Conservation (phyloP, 2,113 vertebrate genomes). For the Alethe castanea region DNA sequence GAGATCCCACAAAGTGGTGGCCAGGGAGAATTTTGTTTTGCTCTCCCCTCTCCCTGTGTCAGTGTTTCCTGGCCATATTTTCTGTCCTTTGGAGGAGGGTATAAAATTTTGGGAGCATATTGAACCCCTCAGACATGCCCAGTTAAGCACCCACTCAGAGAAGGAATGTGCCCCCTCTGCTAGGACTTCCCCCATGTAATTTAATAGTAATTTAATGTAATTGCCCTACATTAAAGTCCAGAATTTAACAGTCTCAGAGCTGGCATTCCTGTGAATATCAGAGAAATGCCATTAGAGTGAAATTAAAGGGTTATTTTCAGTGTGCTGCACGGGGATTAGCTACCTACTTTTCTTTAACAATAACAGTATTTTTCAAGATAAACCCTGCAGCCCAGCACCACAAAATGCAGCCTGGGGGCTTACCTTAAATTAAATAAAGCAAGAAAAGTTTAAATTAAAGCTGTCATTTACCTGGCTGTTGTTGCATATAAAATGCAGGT, state of each 20-base stretch:
- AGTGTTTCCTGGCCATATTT: not conserved
- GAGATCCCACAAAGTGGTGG: not conserved
- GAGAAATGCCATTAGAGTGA: not conserved
- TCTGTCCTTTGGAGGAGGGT: not conserved
- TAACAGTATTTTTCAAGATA: slow-evolving; percentile 16
- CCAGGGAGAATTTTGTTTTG: not conserved
- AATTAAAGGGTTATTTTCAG: slow-evolving; percentile 25
- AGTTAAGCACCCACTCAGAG: not conserved
- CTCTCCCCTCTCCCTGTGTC: not conserved
- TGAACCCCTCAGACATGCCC: not conserved
- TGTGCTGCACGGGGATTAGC: not conserved
- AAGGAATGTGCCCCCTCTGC: not conserved
- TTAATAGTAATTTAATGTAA: not conserved
- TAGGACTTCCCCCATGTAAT: not conserved
- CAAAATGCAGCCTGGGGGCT: not conserved
- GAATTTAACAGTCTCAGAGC: not conserved
- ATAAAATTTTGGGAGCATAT: not conserved
- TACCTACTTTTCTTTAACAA: not conserved
- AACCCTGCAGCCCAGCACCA: not conserved
- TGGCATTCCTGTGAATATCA: not conserved
- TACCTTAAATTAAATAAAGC: slow-evolving; percentile 7
- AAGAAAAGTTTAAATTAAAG: slow-evolving; percentile 33
- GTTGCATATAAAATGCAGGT: not conserved
- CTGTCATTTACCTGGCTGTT: slow-evolving; percentile 9
- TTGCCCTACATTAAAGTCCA: not conserved